A percentile compares a stretch with the other conserved stretches of the same genome.
Evolutionary conservation across 2,113 vertebrate species (phyloP).

Genomic region (Lethenteron camtschaticum): DNA sequence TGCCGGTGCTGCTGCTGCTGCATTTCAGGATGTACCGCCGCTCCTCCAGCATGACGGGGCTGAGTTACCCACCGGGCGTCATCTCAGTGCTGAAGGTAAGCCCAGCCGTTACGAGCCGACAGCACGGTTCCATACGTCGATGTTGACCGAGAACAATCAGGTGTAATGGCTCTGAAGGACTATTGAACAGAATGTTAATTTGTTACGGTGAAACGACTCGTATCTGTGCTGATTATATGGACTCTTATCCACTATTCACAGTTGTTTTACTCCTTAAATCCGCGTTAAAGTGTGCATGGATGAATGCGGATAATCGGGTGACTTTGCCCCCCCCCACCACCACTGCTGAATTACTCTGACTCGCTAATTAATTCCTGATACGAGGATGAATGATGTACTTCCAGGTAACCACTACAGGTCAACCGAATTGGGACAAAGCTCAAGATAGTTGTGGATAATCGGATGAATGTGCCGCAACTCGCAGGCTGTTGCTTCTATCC

Average conservation of each 20-base stretch:
- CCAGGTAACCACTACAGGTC: no score
- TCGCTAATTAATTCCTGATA: no score
- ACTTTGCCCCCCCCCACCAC: no score
- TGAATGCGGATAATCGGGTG: slow-evolving; percentile 6
- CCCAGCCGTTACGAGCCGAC: background rate
- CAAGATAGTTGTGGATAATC: no score
- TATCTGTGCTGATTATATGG: slow-evolving; percentile 8
- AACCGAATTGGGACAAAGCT: no score
- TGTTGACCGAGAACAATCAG: slow-evolving; percentile 9
- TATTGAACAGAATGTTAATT: slow-evolving; percentile 11
- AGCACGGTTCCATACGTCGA: slow-evolving; percentile 1
- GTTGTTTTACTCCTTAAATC: no score
- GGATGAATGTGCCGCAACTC: no score
- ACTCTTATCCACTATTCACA: background rate
- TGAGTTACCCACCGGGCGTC: slow-evolving; percentile 77
- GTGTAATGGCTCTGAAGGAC: slow-evolving; percentile 9
- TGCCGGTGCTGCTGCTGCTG: no score
- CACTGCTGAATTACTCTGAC: no score
- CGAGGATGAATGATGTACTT: no score
- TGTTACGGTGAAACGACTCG: slow-evolving; percentile 7
- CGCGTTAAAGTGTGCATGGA: slow-evolving; percentile 10
- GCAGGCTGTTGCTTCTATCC: no score
- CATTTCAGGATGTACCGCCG: slow-evolving; percentile 70
- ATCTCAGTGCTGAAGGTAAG: slow-evolving; percentile 81
- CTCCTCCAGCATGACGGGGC: slow-evolving; percentile 92